These are phyloP conservation scores for Drosophila longiperda DNA, from an alignment of 2,888 invertebrate species.

Conservation along the genomic window DNA sequence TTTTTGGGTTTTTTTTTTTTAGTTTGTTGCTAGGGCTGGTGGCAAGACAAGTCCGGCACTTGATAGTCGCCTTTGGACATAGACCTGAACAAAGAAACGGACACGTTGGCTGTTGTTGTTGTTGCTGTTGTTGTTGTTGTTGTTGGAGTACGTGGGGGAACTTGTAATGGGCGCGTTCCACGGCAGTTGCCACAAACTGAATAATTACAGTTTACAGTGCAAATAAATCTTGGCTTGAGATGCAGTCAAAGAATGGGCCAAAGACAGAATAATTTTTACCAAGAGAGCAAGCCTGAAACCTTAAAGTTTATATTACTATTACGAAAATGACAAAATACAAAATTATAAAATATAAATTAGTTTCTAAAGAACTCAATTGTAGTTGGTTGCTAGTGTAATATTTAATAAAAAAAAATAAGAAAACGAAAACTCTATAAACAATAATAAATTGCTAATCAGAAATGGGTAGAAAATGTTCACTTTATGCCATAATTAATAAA, in stretches of 20 bases:
- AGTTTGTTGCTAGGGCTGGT: constrained; percentile 27
- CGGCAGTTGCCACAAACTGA: constrained; percentile 71
- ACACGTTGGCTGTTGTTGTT: constrained; percentile 9
- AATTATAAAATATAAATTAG: constrained; percentile 1
- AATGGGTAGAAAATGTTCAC: neutral
- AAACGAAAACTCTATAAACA: neutral
- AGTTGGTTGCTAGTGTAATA: no score
- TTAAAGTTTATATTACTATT: constrained; percentile 3
- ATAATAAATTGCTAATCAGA: constrained; percentile 2
- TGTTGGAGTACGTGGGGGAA: constrained; percentile 36
- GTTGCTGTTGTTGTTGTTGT: constrained; percentile 6
- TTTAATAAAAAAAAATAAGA: no score
- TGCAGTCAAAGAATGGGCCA: constrained; percentile 22
- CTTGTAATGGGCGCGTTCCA: constrained; percentile 72
- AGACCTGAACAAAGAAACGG: constrained; percentile 31
- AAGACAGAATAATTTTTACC: constrained; percentile 14
- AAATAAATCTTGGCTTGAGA: constrained; percentile 69
- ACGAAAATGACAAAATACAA: constrained; percentile 5
- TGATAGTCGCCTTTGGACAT: constrained; percentile 62
- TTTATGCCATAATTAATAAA: constrained; percentile 2
- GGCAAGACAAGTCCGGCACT: constrained; percentile 31
- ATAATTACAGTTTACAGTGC: constrained; percentile 78
- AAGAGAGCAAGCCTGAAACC: neutral
- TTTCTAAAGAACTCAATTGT: neutral
- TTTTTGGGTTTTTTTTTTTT: neutral